Evolutionary conservation across 2,113 vertebrate species (phyloP).

Genomic region (Enhydra lutris): DNA sequence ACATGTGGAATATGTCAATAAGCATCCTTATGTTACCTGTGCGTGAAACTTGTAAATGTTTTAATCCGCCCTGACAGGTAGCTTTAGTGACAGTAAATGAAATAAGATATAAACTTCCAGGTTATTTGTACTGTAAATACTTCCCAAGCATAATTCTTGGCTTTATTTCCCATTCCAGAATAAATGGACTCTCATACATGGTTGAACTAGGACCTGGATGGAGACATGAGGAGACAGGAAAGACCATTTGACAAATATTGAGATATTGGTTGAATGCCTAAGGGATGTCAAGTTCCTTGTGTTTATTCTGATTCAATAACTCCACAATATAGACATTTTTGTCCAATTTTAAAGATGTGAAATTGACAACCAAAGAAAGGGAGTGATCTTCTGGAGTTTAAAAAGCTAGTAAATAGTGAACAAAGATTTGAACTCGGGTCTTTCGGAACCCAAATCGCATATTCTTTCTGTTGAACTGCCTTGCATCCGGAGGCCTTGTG

Average conservation of each 20-base stretch:
- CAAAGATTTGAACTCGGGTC: not conserved
- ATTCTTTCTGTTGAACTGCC: not conserved
- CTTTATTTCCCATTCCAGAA: not conserved
- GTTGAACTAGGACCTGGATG: not conserved
- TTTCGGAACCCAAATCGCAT: not conserved
- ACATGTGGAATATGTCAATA: not conserved
- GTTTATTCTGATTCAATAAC: not conserved
- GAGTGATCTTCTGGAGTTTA: not conserved
- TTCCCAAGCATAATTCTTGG: not conserved
- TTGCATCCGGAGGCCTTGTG: not conserved
- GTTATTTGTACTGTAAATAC: not conserved
- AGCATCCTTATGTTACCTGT: not conserved
- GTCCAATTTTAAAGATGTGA: not conserved
- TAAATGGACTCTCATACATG: constrained; percentile 7
- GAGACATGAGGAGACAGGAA: not conserved
- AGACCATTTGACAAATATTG: not conserved
- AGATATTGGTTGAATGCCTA: not conserved
- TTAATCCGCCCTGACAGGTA: not conserved
- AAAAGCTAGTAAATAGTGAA: not conserved
- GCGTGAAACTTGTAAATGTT: not conserved
- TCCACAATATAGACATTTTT: not conserved
- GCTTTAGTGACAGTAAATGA: not conserved
- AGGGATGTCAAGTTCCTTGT: not conserved
- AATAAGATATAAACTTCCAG: not conserved
- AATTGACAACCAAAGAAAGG: not conserved